phyloP scores from a whole-genome alignment of 2,113 vertebrate species.

The Machaerirhynchus nigripectus region DNA sequence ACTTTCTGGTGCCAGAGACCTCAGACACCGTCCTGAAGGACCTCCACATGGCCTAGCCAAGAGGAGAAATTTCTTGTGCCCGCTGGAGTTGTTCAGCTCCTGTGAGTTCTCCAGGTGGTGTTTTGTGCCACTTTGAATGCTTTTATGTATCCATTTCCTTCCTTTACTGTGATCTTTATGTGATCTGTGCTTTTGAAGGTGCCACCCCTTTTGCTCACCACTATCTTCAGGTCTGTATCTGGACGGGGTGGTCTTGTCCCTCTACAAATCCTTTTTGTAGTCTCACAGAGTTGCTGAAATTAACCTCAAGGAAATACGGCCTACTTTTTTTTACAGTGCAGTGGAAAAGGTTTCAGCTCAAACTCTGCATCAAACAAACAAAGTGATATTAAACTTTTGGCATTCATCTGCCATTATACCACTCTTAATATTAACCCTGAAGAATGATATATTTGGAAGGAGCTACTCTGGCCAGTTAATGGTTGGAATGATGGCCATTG shows the following conservation, averaged over 20 bases:
- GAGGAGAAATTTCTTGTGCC: background rate
- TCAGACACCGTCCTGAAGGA: background rate
- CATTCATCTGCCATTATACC: background rate
- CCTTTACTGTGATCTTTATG: rapidly evolving
- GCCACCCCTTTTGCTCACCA: background rate
- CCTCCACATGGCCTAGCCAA: background rate
- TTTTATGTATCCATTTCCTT: background rate
- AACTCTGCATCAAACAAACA: background rate
- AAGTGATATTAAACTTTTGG: background rate
- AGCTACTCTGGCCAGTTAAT: background rate
- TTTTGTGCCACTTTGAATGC: background rate
- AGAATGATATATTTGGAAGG: background rate
- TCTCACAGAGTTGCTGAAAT: background rate
- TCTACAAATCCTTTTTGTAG: background rate
- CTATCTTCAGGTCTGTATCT: background rate
- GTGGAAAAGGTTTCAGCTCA: background rate
- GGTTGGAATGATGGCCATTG: background rate
- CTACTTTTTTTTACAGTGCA: background rate
- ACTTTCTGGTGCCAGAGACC: background rate
- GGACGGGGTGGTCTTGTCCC: background rate
- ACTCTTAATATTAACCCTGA: background rate
- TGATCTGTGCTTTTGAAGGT: background rate
- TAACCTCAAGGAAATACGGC: background rate
- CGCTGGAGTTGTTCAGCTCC: background rate
- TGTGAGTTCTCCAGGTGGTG: background rate